phyloP scores from a whole-genome alignment of 2,113 vertebrate species.

The Eulemur rufifrons region DNA sequence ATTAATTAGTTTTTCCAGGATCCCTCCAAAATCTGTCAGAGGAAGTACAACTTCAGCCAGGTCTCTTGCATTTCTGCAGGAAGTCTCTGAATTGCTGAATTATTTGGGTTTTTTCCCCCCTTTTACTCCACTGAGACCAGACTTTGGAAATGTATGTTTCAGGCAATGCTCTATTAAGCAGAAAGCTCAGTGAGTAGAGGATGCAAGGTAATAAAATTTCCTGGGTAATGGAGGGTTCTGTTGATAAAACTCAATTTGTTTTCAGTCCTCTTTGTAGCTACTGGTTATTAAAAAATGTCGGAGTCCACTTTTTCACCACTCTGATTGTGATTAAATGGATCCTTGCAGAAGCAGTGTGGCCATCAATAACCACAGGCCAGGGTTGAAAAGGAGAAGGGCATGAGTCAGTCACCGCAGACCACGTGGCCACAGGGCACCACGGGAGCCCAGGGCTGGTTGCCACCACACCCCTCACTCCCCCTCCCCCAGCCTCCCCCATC shows the following conservation, averaged over 20 bases:
- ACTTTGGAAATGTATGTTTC: not conserved
- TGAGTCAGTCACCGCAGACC: not conserved
- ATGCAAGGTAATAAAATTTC: not conserved
- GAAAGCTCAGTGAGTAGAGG: not conserved
- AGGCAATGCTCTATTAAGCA: not conserved
- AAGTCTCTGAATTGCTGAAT: not conserved
- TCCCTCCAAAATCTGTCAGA: not conserved
- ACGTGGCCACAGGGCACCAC: not conserved
- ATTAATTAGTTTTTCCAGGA: not conserved
- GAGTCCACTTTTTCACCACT: conserved; percentile 2
- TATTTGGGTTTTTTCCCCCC: not conserved
- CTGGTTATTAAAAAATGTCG: conserved; percentile 10
- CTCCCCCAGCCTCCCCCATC: too few relatives aligned
- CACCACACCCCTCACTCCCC: not conserved
- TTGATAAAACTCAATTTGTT: conserved; percentile 53
- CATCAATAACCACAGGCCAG: not conserved
- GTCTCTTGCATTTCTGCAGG: not conserved
- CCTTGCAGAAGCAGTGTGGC: not conserved
- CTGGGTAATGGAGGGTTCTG: not conserved
- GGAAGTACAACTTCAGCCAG: not conserved
- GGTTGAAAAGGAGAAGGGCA: not conserved
- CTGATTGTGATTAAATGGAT: conserved; percentile 14
- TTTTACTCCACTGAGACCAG: not conserved
- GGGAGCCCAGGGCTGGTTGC: not conserved
- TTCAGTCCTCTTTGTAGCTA: not conserved